A percentile compares a stretch with the other conserved stretches of the same genome.
Evolutionary conservation across 2,113 vertebrate genomes (phyloP).

Genomic region (Amphiprion percula): DNA sequence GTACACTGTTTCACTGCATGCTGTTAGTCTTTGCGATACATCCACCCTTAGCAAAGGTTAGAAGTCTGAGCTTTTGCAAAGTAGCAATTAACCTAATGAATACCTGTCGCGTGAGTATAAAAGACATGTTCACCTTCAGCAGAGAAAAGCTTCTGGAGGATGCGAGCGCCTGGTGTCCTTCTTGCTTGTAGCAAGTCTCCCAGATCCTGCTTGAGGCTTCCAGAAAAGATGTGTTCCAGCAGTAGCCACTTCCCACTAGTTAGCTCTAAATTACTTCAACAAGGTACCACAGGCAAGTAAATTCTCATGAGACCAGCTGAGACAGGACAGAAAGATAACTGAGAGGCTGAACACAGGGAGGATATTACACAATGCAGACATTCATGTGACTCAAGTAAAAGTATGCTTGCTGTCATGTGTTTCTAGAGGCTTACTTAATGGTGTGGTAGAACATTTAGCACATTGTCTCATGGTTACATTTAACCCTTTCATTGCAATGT

Average conservation of each 20-base stretch:
- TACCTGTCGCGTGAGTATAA: slow-evolving; percentile 79
- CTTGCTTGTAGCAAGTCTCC: slow-evolving; percentile 23
- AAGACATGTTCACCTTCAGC: slow-evolving; percentile 84
- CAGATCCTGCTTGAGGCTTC: slow-evolving; percentile 30
- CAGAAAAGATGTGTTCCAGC: slow-evolving; percentile 33
- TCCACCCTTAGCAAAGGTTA: slow-evolving; percentile 56
- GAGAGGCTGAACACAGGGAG: slow-evolving; percentile 17
- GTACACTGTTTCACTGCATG: slow-evolving; percentile 40
- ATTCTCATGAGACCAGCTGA: slow-evolving; percentile 46
- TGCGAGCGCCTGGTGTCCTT: slow-evolving; percentile 33
- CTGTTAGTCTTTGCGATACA: slow-evolving; percentile 66
- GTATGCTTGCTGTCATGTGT: slow-evolving; percentile 60
- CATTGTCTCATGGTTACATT: neutral
- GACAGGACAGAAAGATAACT: slow-evolving; percentile 51
- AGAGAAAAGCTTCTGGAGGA: slow-evolving; percentile 48
- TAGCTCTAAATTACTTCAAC: slow-evolving; percentile 70
- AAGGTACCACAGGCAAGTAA: slow-evolving; percentile 48
- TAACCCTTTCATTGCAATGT: no score
- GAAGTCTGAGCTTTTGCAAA: slow-evolving; percentile 45
- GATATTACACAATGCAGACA: slow-evolving; percentile 67
- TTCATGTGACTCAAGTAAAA: slow-evolving; percentile 67
- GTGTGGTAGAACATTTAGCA: neutral
- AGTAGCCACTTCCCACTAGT: slow-evolving; percentile 68
- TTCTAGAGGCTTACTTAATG: slow-evolving; percentile 5
- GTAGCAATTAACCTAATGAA: slow-evolving; percentile 66